Base-by-base conservation (phyloP, 2,888 invertebrate genomes). In the Melanargia galathea region DNA sequence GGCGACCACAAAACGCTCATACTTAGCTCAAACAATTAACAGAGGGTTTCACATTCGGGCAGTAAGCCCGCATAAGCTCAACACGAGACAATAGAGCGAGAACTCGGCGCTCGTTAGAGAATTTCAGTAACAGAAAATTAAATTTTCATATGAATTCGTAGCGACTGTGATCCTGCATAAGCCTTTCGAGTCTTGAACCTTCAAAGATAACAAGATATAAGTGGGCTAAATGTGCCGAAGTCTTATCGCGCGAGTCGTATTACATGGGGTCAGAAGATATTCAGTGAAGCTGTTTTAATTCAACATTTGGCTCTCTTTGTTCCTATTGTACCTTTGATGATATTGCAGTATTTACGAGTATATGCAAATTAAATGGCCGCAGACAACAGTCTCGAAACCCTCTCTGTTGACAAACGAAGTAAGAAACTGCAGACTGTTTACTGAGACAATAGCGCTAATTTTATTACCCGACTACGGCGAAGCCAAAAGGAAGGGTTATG, bases 1-100 rank as follows among this genome's bases (percentile, higher is more conserved):
- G 75, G 75, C 76, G 72, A 75, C 84, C 85, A 77, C 84, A 84
- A 82, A 85, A 82, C 79, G 83, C 77, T 84, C 82, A 82, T 81
- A 82, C 83, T 87, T 82, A 85, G 83, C 83, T 85, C 82, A 83
- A 86, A 88, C 86, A 89, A 90, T 88, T 87, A 89, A 86, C 88
- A 81, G 77, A 76, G 79, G 84, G 83, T 78, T 80, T 81, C 84
- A 85, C 83, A 83, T 86, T 84, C 76, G 79, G 74, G 75, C 70
- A 76, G 73, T 82, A 84, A 85, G 83, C 89, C 87, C 86, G 84
- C 84, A 87, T 87, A 86, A 87, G 84, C 87, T 75, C 75, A 71
- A 73, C 78, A 76, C 77, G 79, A 86, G 82, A 89, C 88, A 90
- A 87, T 86, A 80, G 84, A 82, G 79, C 79, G 82, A 81, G 82